phyloP scores from a whole-genome alignment of 2,113 vertebrate species.

The Zootoca vivipara region DNA sequence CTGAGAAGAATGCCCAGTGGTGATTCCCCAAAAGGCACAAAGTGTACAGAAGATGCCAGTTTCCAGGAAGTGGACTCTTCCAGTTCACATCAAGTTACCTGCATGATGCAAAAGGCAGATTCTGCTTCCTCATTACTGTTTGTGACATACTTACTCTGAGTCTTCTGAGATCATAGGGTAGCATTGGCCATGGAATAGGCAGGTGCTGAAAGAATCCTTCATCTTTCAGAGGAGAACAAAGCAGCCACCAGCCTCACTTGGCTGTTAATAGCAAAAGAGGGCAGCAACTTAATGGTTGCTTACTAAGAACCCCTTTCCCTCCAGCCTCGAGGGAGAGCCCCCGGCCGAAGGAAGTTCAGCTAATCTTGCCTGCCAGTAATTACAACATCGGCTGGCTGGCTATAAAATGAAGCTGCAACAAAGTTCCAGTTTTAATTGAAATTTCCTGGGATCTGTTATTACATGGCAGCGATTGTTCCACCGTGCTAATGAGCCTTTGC shows the following conservation, averaged over 20 bases:
- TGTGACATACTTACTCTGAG: background rate
- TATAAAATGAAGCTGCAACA: slow-evolving; percentile 74
- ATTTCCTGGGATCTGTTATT: slow-evolving; percentile 85
- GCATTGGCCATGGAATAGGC: background rate
- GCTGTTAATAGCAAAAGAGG: background rate
- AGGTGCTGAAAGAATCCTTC: background rate
- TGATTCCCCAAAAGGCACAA: background rate
- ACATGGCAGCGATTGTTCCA: slow-evolving; percentile 77
- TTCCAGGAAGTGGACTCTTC: background rate
- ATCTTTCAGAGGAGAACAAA: too few relatives aligned
- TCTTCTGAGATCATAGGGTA: background rate
- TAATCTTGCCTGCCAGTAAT: slow-evolving; percentile 74
- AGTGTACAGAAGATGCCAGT: background rate
- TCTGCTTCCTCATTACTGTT: background rate
- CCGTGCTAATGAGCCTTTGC: slow-evolving; percentile 78
- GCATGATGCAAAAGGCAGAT: background rate
- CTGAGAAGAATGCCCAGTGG: background rate
- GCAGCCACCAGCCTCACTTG: background rate
- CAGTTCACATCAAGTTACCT: background rate
- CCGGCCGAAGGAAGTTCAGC: slow-evolving; percentile 56
- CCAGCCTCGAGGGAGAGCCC: slow-evolving; percentile 56
- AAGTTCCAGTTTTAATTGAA: slow-evolving; percentile 84
- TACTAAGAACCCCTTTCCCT: slow-evolving; percentile 33
- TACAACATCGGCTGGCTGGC: slow-evolving; percentile 53
- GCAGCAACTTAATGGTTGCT: background rate